Base-by-base conservation (phyloP, 2,888 invertebrate genomes). In the Netelia fuscicornis region DNA sequence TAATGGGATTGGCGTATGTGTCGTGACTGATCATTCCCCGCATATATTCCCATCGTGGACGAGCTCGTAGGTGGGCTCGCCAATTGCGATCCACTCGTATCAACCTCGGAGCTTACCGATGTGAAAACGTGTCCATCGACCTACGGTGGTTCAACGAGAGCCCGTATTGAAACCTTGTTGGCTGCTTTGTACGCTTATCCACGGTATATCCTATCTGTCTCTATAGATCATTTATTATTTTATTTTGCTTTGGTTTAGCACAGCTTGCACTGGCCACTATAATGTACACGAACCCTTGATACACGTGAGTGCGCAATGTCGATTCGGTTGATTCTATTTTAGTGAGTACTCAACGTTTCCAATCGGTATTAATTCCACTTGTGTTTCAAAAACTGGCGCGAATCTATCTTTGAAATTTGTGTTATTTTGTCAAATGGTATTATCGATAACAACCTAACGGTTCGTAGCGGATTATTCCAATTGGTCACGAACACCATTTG, bases 1-100 rank as follows among this genome's bases (percentile, higher is more conserved):
- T 74, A 74, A 67, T 74, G 30, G 65, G 13, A 54, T 71, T 71
- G 78, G 20, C 62, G 17, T 5, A 48, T 72, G 42, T 80, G 37
- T 71, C 74, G 67, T 48, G 48, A 37, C 30, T 42, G 72, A 72
- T 74, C 67, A 67, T 25, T 17, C 56, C 42, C 48, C 20, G 5
- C 54, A 25, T 56, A 54, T 58, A 80, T 54, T 13, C 13, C 10
- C 13, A 48, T 48, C 48, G 13, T 48, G 11, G 48, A 13, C 75
- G n/a, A 5, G 23, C 10, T 11, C 23, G 37, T 44, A 58, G 11
- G 11, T 44, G 42, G 60, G 58, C 17, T 58, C 30, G 17, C 72
- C 44, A 72, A 72, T 42, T 58, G 42, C 70, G 62, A 70, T 64
- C 54, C 48, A 37, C 17, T 62, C 64, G 64, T 48, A 70, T 68